A percentile compares a stretch with the other conserved stretches of the same genome.
Conservation (phyloP, 2,888 invertebrate genomes). For the Bibio marci region DNA sequence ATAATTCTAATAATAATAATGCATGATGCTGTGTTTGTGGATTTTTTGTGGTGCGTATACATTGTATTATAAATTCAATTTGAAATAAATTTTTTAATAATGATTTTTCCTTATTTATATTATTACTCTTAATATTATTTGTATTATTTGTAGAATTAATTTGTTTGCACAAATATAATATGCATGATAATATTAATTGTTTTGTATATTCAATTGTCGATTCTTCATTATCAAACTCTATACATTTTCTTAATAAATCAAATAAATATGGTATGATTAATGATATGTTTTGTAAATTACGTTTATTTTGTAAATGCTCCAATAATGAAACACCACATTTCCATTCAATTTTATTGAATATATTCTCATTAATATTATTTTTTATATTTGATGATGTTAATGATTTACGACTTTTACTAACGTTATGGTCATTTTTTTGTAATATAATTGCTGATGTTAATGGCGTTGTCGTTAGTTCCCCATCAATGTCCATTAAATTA, state of each 20-base stretch:
- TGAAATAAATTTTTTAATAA: constrained; percentile 29
- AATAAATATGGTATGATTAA: constrained; percentile 58
- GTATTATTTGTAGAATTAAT: no score
- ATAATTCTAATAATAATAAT: constrained; percentile 61
- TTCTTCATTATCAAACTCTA: constrained; percentile 59
- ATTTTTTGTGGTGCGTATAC: constrained; percentile 77
- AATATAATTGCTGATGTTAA: no score
- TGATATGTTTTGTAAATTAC: constrained; percentile 50
- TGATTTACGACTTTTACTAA: no score
- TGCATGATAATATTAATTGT: constrained; percentile 62
- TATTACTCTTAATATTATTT: constrained; percentile 22
- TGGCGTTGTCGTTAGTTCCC: no score
- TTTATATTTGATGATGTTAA: no score
- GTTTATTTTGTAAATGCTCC: constrained; percentile 73
- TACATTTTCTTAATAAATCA: constrained; percentile 57
- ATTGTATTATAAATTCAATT: constrained; percentile 47
- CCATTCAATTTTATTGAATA: constrained; percentile 54
- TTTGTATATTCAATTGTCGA: constrained; percentile 73
- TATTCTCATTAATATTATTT: no score
- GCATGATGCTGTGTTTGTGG: constrained; percentile 94
- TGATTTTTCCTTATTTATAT: no score
- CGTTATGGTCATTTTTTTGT: no score
- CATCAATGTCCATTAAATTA: no score
- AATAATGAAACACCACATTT: constrained; percentile 59
- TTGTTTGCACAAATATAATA: constrained; percentile 53